These are phyloP conservation scores for Miltochrista miniata DNA, from an alignment of 2,888 invertebrate species.

Conservation along the genomic window DNA sequence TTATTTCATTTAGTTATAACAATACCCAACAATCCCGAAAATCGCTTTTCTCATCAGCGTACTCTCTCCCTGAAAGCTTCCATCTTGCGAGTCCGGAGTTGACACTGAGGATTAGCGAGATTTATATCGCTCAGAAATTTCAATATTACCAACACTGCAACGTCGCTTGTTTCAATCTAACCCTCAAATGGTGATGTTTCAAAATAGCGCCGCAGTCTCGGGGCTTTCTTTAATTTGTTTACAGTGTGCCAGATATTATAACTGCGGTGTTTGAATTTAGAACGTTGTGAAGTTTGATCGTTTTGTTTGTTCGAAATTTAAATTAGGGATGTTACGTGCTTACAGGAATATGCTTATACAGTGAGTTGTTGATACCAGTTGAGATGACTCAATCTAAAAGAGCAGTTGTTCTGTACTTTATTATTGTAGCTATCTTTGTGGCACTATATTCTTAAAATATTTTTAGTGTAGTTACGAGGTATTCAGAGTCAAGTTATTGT, in stretches of 20 bases:
- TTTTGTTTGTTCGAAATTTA: conserved; percentile 23
- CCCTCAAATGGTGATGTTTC: conserved; percentile 9
- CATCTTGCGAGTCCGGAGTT: conserved; percentile 41
- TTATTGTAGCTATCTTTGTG: no score
- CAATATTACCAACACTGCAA: conserved; percentile 39
- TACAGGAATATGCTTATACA: not conserved
- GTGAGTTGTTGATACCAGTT: not conserved
- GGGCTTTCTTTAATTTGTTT: conserved; percentile 51
- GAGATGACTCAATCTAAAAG: not conserved
- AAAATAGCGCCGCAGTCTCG: conserved; percentile 21
- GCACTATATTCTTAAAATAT: no score
- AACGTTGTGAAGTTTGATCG: conserved; percentile 19
- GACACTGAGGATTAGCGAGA: conserved; percentile 54
- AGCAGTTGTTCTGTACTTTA: not conserved
- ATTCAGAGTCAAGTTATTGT: no score
- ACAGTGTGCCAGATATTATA: conserved; percentile 24
- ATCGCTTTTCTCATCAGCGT: conserved; percentile 29
- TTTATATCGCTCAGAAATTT: conserved; percentile 44
- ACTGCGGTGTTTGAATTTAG: conserved; percentile 28
- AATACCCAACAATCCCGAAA: no score
- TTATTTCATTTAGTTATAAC: no score
- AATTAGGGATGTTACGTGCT: conserved; percentile 6
- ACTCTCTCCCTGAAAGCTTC: conserved; percentile 12
- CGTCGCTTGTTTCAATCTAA: conserved; percentile 8
- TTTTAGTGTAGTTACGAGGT: not conserved